Evolutionary conservation across 2,888 invertebrate species (phyloP), one percentile per base, ranked within the genome.

Genomic region (Tiliacea aurago): DNA sequence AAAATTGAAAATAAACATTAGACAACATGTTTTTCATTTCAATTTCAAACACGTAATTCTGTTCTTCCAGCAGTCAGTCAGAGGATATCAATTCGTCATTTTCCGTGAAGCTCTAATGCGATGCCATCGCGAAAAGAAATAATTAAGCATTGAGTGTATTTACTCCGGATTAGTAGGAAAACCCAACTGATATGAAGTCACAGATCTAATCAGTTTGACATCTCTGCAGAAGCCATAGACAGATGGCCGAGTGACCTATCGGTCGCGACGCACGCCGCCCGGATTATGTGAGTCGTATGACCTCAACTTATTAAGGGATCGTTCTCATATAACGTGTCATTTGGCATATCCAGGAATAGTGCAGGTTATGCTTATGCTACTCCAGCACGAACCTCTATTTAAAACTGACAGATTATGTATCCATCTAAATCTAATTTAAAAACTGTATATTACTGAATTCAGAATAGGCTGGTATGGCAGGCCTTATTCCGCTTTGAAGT

Each of bases 221-320:
- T 73, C 70, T 71, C 64, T 41, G 37, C 74, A 70, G 87, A 87
- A 86, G 84, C 85, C 86, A n/a, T 83, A 84, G 71, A 79, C 76
- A 69, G 59, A 62, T 84, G 86, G 28, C 84, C 86, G 77, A 80
- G 61, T 84, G 86, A 86, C 84, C 86, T 67, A 72, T 64, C 61
- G 70, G 59, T 55, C 73, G 23, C 73, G 63, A 11, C 70, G 23
- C 37, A 23, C 55, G 59, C 5, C 33, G 23, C 37, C 61, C 72
- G 75, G 76, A 79, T 83, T 80, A 84, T 47, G 18, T 81, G 78
- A 86, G 62, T 85, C 84, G 84, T 58, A 51, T 73, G 73, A 86
- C 77, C 81, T 81, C 69, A 68, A 37, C 62, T 49, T 65, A 76
- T 74, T 79, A 80, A 62, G n/a, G 56, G 73, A 68, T 59, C 58